Evolutionary conservation across 2,113 vertebrate species (phyloP).

Genomic region (Nycticryphes semicollaris): DNA sequence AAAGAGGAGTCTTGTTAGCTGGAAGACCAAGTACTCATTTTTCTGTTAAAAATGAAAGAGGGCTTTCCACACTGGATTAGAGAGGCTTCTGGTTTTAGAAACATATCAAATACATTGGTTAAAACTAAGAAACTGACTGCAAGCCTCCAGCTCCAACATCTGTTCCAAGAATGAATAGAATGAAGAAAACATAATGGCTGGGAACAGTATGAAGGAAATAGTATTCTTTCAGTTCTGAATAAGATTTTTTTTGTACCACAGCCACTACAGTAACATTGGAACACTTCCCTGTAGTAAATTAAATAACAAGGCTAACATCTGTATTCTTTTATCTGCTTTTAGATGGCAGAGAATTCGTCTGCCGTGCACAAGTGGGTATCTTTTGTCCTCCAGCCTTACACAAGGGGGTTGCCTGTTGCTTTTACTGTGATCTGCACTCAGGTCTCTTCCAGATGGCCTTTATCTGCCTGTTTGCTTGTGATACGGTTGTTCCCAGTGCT

Average conservation of each 20-base stretch:
- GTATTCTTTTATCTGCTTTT: not conserved
- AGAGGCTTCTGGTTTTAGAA: not conserved
- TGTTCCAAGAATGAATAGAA: not conserved
- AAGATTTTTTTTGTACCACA: not conserved
- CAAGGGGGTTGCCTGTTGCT: rapidly evolving
- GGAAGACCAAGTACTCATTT: not conserved
- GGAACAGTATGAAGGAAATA: not conserved
- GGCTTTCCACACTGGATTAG: not conserved
- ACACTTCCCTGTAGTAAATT: not conserved
- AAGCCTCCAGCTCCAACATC: slow-evolving; percentile 7
- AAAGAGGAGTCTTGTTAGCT: not conserved
- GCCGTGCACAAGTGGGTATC: not conserved
- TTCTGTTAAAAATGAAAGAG: not conserved
- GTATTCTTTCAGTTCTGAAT: not conserved
- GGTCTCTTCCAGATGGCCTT: not conserved
- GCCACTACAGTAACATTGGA: not conserved
- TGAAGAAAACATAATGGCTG: not conserved
- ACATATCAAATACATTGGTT: not conserved
- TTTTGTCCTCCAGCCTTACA: not conserved
- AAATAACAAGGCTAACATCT: not conserved
- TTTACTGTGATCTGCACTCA: rapidly evolving
- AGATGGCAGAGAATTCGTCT: not conserved
- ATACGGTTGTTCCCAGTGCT: not conserved
- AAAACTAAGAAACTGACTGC: not conserved
- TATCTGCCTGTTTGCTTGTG: slow-evolving; percentile 13